Base-by-base conservation (phyloP, 2,113 vertebrate genomes). In the Arothron firmamentum region DNA sequence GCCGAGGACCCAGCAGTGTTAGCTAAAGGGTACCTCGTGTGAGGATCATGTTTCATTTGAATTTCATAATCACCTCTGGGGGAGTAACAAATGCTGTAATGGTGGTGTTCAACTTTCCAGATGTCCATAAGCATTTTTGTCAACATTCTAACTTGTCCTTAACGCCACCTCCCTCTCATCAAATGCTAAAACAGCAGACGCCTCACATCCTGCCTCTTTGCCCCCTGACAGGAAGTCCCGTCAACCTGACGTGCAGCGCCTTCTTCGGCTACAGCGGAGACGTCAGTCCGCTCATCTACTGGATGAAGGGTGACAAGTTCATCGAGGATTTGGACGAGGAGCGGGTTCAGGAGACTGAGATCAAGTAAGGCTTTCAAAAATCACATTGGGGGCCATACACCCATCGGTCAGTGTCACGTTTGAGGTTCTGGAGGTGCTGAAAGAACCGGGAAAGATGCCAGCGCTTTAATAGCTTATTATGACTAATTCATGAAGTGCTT, bases 261-360 rank as follows among this genome's bases (percentile, higher is more conserved):
- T 98, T 96, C 92, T 99, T 99, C 65, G 96, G 96, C 17, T 99
- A 98, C 79, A 95, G 93, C 31, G 95, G 96, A 53, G 96, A 97
- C n/a, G 94, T 92, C 77, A 96, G 94, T 66, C 96, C 96, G 53
- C 90, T 97, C 70, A 96, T 98, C 89, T 99, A 98, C 86, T 99
- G 96, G 96, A 99, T 98, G 96, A 99, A 99, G 89, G 96, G 95
- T 38, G 96, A 99, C 71, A 99, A 97, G 80, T 99, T 98, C 81
- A 98, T 98, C 65, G 96, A 99, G 84, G 96, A 99, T 85, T 90
- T 99, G 85, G 96, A 99, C 76, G 95, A 97, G 85, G 95, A 92
- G 75, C 86, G 93, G 52, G 90, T 98, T 56, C 93, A 92, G 87
- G 96, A 99, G 87, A 96, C 92, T 45, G 96, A 99, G 51, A 95